Base-by-base conservation (phyloP, 2,888 invertebrate species). In the Thera britannica region DNA sequence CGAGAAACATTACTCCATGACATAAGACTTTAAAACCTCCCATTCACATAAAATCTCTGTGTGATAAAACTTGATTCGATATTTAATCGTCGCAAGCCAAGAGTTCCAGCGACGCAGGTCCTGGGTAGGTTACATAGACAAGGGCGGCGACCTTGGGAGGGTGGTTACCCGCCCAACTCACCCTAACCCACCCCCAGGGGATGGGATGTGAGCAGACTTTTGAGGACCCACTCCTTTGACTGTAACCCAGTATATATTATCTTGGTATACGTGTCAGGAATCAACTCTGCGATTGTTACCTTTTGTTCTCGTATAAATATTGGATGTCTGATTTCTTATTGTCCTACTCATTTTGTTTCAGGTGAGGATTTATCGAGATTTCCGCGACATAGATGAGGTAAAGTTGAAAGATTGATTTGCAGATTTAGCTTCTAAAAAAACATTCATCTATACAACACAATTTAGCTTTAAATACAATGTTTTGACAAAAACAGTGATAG, bases 81-180 rank as follows among this genome's bases (percentile, higher is more conserved):
- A 87, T 87, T 72, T 86, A 86, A 90, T 87, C 83, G 84, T 85
- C 83, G 83, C 83, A 79, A 81, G 77, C 75, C 68, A 58, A 70
- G 80, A 81, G 83, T 78, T 84, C 84, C 84, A 85, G 86, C 88
- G 89, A 88, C 88, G 78, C 80, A 85, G 87, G 88, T 89, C 90
- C 89, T 78, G 79, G 83, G 86, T 86, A 85, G 86, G 89, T 87
- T 89, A 89, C 85, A 83, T 88, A 87, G 87, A 83, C 88, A 86
- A 88, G 90, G 90, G 86, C 89, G 91, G 88, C 82, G 92, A 92
- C 93, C 92, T 93, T 93, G 93, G 84, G 78, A 49, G 58, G 62
- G 58, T 62, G 58, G 59, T 48, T 66, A 80, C 78, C 44, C 73
- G 77, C 70, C 75, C 68, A 72, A 67, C 72, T 67, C 70, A 71